Conservation (phyloP, 2,888 invertebrate genomes). For the Shargacucullia verbasci region DNA sequence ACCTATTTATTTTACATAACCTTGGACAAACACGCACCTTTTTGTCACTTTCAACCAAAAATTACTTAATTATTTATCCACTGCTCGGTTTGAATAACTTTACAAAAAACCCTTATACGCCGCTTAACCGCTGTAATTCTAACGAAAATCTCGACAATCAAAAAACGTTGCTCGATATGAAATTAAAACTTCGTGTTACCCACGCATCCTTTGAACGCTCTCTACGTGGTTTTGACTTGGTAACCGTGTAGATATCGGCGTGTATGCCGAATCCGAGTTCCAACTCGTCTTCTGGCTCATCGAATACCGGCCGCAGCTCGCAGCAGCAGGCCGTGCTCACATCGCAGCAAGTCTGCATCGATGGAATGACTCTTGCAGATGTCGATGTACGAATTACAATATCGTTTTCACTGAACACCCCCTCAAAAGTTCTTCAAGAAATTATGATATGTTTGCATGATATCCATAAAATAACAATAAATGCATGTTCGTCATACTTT, state of each 20-base stretch:
- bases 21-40: not conserved
- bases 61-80: too few relatives aligned
- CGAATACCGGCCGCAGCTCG: constrained; percentile 58
- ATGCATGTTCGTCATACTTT: too few relatives aligned
- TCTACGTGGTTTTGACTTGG: not conserved
- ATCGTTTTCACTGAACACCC: too few relatives aligned
- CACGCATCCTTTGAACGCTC: not conserved
- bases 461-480: too few relatives aligned
- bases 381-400: constrained; percentile 90
- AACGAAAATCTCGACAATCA: too few relatives aligned
- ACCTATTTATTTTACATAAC: constrained; percentile 42
- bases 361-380: constrained; percentile 92
- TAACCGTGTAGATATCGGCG: constrained; percentile 64
- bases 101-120: too few relatives aligned
- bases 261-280: constrained; percentile 80
- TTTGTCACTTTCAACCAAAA: not conserved
- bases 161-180: too few relatives aligned
- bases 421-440: too few relatives aligned
- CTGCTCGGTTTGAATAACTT: too few relatives aligned
- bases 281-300: constrained; percentile 75
- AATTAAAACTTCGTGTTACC: too few relatives aligned
- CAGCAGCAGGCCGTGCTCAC: constrained; percentile 85
- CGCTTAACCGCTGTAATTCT: too few relatives aligned
- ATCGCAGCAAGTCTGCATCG: constrained; percentile 93
- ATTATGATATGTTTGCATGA: too few relatives aligned